Conservation (phyloP, 2,888 invertebrate genomes). For the Ephialtes manifestator region DNA sequence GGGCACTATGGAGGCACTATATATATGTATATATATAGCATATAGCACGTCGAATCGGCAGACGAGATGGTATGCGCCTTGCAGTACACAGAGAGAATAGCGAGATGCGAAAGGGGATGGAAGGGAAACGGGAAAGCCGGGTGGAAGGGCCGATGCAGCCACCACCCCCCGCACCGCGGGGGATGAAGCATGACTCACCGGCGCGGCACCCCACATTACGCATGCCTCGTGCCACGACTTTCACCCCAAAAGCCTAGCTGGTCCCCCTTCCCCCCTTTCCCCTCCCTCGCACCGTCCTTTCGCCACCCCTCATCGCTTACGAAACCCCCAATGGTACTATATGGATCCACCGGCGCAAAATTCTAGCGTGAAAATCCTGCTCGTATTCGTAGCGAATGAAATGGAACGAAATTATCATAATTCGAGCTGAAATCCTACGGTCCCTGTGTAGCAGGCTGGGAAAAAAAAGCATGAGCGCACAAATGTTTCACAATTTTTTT, state of each 20-base stretch:
- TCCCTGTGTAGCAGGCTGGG: background rate
- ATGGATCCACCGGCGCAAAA: conserved; percentile 53
- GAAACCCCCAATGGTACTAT: conserved; percentile 48
- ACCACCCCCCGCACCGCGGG: conserved; percentile 71
- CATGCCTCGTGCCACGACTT: conserved; percentile 77
- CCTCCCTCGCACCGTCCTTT: conserved; percentile 28
- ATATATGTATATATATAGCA: too few species aligned
- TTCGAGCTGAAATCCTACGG: conserved; percentile 72
- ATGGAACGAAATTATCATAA: conserved; percentile 81
- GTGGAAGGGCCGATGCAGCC: conserved; percentile 59
- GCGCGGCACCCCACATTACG: conserved; percentile 67
- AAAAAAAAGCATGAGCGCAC: too few species aligned
- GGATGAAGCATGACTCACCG: conserved; percentile 84
- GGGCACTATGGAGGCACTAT: conserved; percentile 53
- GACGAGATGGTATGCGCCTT: conserved; percentile 52
- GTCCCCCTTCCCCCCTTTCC: conserved; percentile 48
- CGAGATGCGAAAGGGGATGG: conserved; percentile 49
- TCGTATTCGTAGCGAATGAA: conserved; percentile 46
- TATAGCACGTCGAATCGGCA: conserved; percentile 9
- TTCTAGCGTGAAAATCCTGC: conserved; percentile 44
- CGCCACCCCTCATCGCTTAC: conserved; percentile 54
- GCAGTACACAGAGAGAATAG: conserved; percentile 24
- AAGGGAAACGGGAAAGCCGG: conserved; percentile 54
- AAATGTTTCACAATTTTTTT: too few species aligned
- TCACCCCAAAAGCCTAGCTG: conserved; percentile 70